Base-by-base conservation (phyloP, 2,888 invertebrate species). In the Cenopis cana region DNA sequence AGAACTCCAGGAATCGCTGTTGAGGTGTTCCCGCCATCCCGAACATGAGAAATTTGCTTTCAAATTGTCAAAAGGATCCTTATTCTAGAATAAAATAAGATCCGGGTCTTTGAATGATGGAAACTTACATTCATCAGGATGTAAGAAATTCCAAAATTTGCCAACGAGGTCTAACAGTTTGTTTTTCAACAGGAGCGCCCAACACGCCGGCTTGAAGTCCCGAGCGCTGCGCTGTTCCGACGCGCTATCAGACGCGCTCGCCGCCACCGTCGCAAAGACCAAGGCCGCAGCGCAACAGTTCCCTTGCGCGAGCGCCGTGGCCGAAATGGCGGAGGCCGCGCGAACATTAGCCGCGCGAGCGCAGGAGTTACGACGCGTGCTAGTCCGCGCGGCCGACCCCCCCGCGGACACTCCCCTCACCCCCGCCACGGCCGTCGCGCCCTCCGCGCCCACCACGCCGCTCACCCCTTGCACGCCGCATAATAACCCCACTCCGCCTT, bases 271-370 rank as follows among this genome's bases (percentile, higher is more conserved):
- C 0, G 95, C 95, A 29, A 97, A 98, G 83, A 98, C 98, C 0
- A 98, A 98, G 88, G 96, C 96, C 74, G 98, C 98, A 0, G 98
- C 98, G 4, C 95, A 97, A 72, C 97, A 98, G 89, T 98, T 98
- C 88, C 99, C 98, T 0, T 97, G 97, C 82, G 98, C 98, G 11
- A 95, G 95, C 49, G 98, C 98, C 0, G 98, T 98, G 18, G 97
- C 98, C 78, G 97, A 97, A 79, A 98, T 99, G 98, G 98, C 98
- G 8, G 98, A 98, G 83, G 96, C 97, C 6, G 97, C 98, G 46
- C 96, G 97, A 33, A 96, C 96, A 77, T 96, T 99, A 52, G 98
- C 98, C 0, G 96, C 96, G 79, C 94, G 97, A 67, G 98, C 98
- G 11, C 95, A 96, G 78, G 96, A 97, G 79, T 93, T 98, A 66